These are phyloP conservation scores for Cladopsammia gracilis DNA, from an alignment of 64 coral and sea anemone species.

Conservation along the genomic window DNA sequence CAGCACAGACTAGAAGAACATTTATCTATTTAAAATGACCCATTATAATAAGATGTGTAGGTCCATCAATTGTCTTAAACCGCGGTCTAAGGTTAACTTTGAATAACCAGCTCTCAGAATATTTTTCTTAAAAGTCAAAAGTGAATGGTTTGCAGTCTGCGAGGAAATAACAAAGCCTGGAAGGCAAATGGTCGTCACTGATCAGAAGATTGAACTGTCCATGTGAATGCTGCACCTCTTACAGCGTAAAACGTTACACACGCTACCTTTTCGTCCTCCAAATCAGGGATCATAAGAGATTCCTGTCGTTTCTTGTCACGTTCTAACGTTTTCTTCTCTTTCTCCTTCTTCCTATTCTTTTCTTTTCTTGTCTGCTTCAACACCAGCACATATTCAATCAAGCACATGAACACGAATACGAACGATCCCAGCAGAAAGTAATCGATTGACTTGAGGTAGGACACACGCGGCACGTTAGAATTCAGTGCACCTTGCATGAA, in stretches of 20 bases:
- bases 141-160: no score
- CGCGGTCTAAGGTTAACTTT: no score
- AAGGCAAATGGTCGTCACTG: no score
- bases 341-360: constrained; percentile 41
- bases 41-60: no score
- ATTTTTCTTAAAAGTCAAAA: no score
- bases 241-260: not conserved
- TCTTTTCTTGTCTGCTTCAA: constrained; percentile 68
- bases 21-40: no score
- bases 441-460: constrained; percentile 88
- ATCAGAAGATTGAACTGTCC: no score
- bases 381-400: constrained; percentile 79
- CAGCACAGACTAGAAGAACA: no score
- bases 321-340: constrained; percentile 27
- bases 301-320: constrained; percentile 1
- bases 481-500: constrained; percentile 92
- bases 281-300: not conserved
- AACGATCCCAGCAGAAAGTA: constrained; percentile 88
- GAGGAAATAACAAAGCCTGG: no score
- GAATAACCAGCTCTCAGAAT: no score
- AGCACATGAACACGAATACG: constrained; percentile 90
- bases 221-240: not conserved
- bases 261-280: constrained; percentile 24
- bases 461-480: constrained; percentile 84
- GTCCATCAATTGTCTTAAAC: no score